A percentile compares a stretch with the other conserved stretches of the same genome.
Conservation (phyloP, 2,888 invertebrate genomes). For the Pyrrhosoma nymphula region DNA sequence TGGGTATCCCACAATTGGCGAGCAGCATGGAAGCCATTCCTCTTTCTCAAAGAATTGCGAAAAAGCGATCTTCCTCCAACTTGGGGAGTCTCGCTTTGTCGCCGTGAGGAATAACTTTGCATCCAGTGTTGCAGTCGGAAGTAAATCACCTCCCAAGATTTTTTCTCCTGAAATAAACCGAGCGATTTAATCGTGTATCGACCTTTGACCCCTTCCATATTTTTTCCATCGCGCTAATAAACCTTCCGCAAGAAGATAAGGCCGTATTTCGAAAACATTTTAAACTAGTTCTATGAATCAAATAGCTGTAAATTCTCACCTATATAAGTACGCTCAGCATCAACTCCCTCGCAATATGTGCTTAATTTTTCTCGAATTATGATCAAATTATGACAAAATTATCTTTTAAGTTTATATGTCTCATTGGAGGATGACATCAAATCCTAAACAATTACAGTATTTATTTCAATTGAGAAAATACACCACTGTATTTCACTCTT, state of each 20-base stretch:
- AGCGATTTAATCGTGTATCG: neutral
- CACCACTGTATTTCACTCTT: no score
- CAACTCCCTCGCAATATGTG: no score
- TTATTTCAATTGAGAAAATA: no score
- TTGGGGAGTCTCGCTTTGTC: slow-evolving; percentile 16
- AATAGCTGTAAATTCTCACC: no score
- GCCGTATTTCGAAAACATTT: no score
- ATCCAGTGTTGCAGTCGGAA: neutral
- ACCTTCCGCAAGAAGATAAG: neutral
- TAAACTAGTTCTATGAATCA: no score
- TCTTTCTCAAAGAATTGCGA: neutral
- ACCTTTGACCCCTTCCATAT: neutral
- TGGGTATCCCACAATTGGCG: neutral
- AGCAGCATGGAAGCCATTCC: neutral
- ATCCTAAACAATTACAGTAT: no score
- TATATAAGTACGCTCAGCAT: no score
- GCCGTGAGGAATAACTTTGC: slow-evolving; percentile 42
- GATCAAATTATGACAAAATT: no score
- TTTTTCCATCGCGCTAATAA: neutral
- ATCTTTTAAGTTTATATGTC: no score
- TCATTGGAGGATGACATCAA: no score
- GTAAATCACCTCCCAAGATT: neutral
- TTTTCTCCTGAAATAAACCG: slow-evolving; percentile 22
- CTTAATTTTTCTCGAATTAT: no score
- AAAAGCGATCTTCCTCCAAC: neutral